Evolutionary conservation across 2,113 vertebrate species (phyloP).

Genomic region (Oncorhynchus masou): DNA sequence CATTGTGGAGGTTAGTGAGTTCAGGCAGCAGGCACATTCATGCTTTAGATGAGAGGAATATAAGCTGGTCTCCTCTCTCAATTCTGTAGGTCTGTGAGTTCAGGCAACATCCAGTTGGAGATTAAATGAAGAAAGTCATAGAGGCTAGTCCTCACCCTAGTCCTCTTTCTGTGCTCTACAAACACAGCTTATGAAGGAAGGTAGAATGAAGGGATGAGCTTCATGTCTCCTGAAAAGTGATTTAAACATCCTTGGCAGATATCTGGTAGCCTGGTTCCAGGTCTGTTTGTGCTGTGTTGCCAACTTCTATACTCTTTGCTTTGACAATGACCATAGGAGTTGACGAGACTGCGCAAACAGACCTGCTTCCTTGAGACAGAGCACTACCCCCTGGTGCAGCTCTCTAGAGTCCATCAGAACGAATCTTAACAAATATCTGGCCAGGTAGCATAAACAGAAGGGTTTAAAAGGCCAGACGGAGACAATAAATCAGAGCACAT

Average conservation of each 20-base stretch:
- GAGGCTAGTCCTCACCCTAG: too few relatives aligned
- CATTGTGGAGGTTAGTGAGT: conserved; percentile 42
- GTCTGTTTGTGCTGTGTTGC: too few relatives aligned
- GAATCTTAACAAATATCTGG: conserved; percentile 32
- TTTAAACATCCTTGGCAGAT: not conserved
- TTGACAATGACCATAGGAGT: too few relatives aligned
- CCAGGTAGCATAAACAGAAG: conserved; percentile 18
- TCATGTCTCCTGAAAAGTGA: not conserved
- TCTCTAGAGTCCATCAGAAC: not conserved
- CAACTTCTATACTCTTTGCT: too few relatives aligned
- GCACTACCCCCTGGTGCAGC: not conserved
- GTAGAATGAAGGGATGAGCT: not conserved
- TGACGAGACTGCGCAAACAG: too few relatives aligned
- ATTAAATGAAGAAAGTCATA: too few relatives aligned
- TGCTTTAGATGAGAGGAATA: not conserved
- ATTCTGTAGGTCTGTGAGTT: not conserved
- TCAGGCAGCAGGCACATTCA: conserved; percentile 11
- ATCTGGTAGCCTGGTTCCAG: too few relatives aligned
- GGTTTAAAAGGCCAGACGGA: conserved; percentile 6
- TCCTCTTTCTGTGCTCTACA: not conserved
- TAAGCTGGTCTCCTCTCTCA: not conserved
- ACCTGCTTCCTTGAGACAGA: too few relatives aligned
- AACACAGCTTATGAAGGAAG: not conserved
- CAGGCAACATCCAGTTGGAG: not conserved
- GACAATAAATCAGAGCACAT: not conserved